Evolutionary conservation across 2,797 vertebrate species (phyloP).

Genomic region (Tympanoctomys barrerae): DNA sequence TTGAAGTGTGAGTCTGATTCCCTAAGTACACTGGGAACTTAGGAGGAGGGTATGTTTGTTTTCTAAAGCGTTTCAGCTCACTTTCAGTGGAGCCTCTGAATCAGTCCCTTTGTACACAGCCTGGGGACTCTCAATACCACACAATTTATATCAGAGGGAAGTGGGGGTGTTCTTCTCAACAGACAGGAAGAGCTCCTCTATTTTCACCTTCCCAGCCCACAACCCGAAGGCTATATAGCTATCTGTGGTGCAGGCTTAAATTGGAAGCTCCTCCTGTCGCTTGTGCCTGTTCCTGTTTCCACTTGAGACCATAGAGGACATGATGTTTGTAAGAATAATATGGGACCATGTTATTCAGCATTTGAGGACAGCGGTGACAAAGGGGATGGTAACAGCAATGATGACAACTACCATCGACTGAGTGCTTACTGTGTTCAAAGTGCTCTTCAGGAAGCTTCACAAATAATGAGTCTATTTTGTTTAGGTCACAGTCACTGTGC

Average conservation of each 20-base stretch:
- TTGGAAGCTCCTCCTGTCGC: not conserved
- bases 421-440: not conserved
- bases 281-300: not conserved
- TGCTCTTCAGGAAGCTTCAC: not conserved
- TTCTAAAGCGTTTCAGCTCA: constrained; percentile 53
- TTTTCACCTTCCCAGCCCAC: not conserved
- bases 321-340: not conserved
- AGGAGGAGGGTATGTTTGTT: constrained; percentile 60
- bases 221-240: too few species aligned
- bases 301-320: not conserved
- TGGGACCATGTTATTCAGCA: not conserved
- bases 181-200: not conserved
- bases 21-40: constrained; percentile 54
- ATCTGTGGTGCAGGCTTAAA: not conserved
- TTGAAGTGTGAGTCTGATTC: constrained; percentile 72
- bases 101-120: constrained; percentile 47
- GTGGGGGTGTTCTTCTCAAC: not conserved
- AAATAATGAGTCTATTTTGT: not conserved
- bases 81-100: constrained; percentile 28
- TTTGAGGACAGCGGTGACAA: not conserved
- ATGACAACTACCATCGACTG: not conserved
- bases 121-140: constrained; percentile 3
- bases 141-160: not conserved
- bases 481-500: not conserved
- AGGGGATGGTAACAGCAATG: not conserved